Evolutionary conservation across 2,888 invertebrate genomes (phyloP), one percentile per base, ranked within the genome.

Genomic region (Aleiodes alternator): DNA sequence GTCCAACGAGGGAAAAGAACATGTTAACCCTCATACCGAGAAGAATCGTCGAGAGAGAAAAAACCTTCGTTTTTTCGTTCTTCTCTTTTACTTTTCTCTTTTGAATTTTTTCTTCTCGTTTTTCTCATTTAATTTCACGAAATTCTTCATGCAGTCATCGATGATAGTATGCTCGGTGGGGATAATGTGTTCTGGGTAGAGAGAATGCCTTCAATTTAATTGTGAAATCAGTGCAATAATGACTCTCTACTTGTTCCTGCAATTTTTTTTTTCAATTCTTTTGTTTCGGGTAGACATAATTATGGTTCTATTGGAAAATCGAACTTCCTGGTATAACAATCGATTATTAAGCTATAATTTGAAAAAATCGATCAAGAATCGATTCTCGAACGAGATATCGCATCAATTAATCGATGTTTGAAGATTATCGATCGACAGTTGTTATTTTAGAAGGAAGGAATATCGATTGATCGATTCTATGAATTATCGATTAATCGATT

Each of bases 1-100:
- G 70, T 69, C 53, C 75, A 68, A 81, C 80, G 80, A 80, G 78
- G 76, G 76, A 69, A 53, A 77, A 72, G 34, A 72, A 74, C 75
- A 68, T 34, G 68, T 43, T 43, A 43, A 23, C 23, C 43, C 43
- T 43, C 61, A 71, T 71, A 71, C 75, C 69, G 69, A 59, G 14
- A 64, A 73, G 48, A 72, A 48, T 16, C 68, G 68, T 69, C 69
- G 43, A 74, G 75, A 70, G 72, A 66, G 43, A 72, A 61, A 57
- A 68, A 29, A 31, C 56, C 31, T 14, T 68, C 79, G 78, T 75
- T 68, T 69, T 73, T 72, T 73, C 14, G n/a, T n/a, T n/a, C n/a
- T n/a, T 76, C 16, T 64, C 72, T 53, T 51, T 72, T 53, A 73
- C 73, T 73, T 69, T 73, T 64, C 29, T 9, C 59, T 34, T 61